phyloP scores from a whole-genome alignment of 2,888 invertebrate genomes.

The Diaperis boleti region DNA sequence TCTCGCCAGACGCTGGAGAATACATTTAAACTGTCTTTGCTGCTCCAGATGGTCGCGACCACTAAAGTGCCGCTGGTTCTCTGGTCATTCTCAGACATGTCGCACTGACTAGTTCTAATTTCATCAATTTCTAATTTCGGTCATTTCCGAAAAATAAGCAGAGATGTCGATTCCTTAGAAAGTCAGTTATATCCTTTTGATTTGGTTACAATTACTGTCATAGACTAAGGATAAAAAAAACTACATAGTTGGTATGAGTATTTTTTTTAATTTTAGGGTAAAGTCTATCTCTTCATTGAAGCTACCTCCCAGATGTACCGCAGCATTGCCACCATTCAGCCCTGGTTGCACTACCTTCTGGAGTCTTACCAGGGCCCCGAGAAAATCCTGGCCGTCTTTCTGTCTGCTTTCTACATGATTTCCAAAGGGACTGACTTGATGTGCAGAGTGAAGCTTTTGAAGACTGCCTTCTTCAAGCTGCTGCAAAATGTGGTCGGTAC shows the following conservation, averaged over 20 bases:
- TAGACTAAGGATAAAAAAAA: too few species aligned
- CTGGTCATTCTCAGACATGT: too few species aligned
- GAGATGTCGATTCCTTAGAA: too few species aligned
- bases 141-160: too few species aligned
- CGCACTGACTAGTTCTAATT: too few species aligned
- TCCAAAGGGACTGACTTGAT: conserved; percentile 84
- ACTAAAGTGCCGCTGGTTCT: too few species aligned
- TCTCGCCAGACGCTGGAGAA: too few species aligned
- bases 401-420: conserved; percentile 83
- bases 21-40: too few species aligned
- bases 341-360: conserved; percentile 87
- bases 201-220: too few species aligned
- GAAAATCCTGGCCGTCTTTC: conserved; percentile 80
- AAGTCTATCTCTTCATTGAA: conserved; percentile 88
- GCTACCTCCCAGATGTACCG: conserved; percentile 88
- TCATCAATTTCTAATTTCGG: too few species aligned
- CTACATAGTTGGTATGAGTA: not conserved
- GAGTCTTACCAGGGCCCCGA: conserved; percentile 85
- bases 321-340: conserved; percentile 82
- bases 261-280: conserved; percentile 75
- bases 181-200: too few species aligned
- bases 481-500: conserved; percentile 86
- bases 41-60: too few species aligned
- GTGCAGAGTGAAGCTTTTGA: conserved; percentile 76
- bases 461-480: conserved; percentile 78